Conservation (phyloP, 2,797 vertebrate genomes). For the Melanotaenia pygmaea region DNA sequence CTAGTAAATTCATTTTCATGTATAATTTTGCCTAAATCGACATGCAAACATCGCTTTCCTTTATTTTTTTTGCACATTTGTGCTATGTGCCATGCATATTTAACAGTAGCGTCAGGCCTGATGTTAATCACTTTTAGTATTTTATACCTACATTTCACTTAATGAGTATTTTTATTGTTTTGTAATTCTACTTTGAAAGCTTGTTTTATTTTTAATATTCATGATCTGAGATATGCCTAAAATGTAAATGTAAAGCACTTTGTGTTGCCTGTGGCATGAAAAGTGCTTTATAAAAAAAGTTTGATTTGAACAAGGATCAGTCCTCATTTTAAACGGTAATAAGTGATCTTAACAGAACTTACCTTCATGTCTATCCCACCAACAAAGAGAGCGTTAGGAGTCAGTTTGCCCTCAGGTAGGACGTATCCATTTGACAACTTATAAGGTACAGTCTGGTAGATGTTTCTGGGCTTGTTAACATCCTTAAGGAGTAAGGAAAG, state of each 20-base stretch:
- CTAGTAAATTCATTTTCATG: not conserved
- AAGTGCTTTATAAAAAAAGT: too few species aligned
- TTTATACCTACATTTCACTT: too few species aligned
- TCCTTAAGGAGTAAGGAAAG: conserved; percentile 60
- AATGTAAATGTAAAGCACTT: too few species aligned
- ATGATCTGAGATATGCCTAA: too few species aligned
- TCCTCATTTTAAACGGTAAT: not conserved
- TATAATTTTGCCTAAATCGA: not conserved
- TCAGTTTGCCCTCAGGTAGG: conserved; percentile 93
- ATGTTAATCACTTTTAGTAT: too few species aligned
- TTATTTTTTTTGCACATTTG: not conserved
- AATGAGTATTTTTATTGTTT: too few species aligned
- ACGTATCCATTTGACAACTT: conserved; percentile 90
- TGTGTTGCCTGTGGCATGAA: too few species aligned
- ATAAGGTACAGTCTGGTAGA: conserved; percentile 57
- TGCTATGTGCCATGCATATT: not conserved
- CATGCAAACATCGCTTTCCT: not conserved
- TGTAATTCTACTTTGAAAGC: too few species aligned
- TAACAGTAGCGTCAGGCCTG: too few species aligned
- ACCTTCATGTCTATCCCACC: conserved; percentile 96
- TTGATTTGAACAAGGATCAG: not conserved
- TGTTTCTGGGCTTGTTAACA: conserved; percentile 70
- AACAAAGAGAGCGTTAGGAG: conserved; percentile 94
- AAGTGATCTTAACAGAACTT: conserved; percentile 22
- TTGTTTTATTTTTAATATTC: too few species aligned